Base-by-base conservation (phyloP, 2,888 invertebrate species). In the Neria commutata region DNA sequence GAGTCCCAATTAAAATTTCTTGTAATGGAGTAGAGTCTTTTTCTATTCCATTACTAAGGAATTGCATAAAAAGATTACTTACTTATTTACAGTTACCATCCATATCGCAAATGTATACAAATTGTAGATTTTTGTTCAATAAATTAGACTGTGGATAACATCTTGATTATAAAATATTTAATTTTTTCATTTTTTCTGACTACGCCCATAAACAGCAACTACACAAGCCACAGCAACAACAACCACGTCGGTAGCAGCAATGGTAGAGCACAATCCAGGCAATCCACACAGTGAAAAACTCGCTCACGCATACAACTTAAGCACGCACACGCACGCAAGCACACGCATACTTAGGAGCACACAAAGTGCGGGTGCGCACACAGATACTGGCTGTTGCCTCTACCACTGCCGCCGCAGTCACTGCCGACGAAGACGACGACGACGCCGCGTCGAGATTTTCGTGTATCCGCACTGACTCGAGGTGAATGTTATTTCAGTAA, bases 401-500 rank as follows among this genome's bases (percentile, higher is more conserved):
- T 51, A 48, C 50, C 8, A 52, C 45, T 23, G 52, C 54, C n/a
- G 33, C 19, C 16, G 21, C 25, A 23, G 26, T 19, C 52, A 53
- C 50, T 53, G 48, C 19, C 11, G 23, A 10, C 42, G 60, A 54
- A 45, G 53, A 5, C 48, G 42, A 25, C 25, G 62, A 11, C 29
- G 56, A 24, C 24, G 37, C 51, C 21, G 23, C 37, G 61, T 61
- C 48, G 59, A 63, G 63, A 64, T 67, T 67, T 68, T 66, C 60
- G 55, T 68, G 65, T 64, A 59, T 52, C 17, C 69, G 68, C 65
- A 63, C 63, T 73, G 74, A 74, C 72, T 73, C 77, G 78, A 78
- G 72, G 73, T 74, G 71, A 75, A 71, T 79, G 79, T 79, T 79
- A 79, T 79, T 79, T 80, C 81, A 79, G 80, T 76, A 77, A 78